Base-by-base conservation (phyloP, 2,888 invertebrate species). In the Eristalis pertinax region DNA sequence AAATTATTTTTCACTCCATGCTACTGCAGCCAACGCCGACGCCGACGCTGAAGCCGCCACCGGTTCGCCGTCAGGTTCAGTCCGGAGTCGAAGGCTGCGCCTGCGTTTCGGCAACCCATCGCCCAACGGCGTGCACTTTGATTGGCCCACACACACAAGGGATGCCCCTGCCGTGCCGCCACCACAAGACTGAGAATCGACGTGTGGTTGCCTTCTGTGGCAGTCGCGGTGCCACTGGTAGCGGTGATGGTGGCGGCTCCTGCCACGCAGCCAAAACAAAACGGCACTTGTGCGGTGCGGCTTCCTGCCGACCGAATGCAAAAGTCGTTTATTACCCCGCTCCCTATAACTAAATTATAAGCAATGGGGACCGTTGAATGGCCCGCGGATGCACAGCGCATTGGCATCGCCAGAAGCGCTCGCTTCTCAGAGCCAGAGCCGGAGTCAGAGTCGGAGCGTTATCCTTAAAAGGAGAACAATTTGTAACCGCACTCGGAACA, bases 301-400 rank as follows among this genome's bases (percentile, higher is more conserved):
- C 76, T 79, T 87, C 76, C 67, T 79, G 68, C 83, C 68, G 76
- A 70, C 83, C 68, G 35, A 83, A 87, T 87, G 72, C 83, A 76
- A 83, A 87, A 87, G 87, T 83, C 75, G 87, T 87, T 87, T 87
- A 87, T 87, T 87, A 83, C 87, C 79, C 72, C 70, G 87, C 83
- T 87, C 83, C 87, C 87, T 87, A 87, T 87, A 87, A 87, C 87
- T 87, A 87, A 87, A 87, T 87, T 87, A 87, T 87, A 87, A 87
- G 80, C 75, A 67, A 75, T 75, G 50, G 50, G 0, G 78, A 72
- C 43, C 58, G 32, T 79, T 75, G 50, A 8, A 50, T 64, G 64
- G 70, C 26, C 43, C 67, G 70, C 74, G 41, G n/a, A 41, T 43
- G 60, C 58, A 43, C 64, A 8, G 7, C 26, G 35, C 60, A 41